Conservation (phyloP, 2,888 invertebrate species). For the Oxytorus armatus region DNA sequence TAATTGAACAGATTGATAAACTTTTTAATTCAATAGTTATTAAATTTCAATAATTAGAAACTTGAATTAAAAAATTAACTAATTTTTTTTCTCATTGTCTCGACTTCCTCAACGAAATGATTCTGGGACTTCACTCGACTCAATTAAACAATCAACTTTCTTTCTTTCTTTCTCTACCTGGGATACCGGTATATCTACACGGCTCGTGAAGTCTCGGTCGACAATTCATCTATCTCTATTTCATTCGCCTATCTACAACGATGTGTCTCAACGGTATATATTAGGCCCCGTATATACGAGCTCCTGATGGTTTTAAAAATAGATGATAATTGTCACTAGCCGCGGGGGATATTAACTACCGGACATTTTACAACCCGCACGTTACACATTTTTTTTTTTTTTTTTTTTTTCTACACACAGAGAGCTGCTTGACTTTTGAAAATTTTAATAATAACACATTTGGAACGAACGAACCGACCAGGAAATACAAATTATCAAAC, state of each 20-base stretch:
- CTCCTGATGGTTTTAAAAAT: not conserved
- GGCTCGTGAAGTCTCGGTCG: constrained; percentile 12
- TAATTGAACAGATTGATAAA: no score
- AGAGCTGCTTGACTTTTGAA: no score
- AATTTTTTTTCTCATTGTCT: constrained; percentile 23
- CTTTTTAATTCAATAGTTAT: no score
- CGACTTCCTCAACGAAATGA: constrained; percentile 23
- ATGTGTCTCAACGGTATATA: constrained; percentile 24
- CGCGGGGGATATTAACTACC: no score
- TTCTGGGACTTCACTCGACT: constrained; percentile 18
- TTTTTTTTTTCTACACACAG: no score
- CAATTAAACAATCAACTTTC: constrained; percentile 46
- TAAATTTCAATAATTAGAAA: not conserved
- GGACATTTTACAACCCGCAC: no score
- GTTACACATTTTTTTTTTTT: no score
- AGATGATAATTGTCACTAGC: not conserved
- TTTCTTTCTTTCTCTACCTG: constrained; percentile 38
- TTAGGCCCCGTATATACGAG: constrained; percentile 6
- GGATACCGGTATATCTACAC: no score
- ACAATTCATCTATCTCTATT: constrained; percentile 5
- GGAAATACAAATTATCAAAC: not conserved
- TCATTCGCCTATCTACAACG: constrained; percentile 4
- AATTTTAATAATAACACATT: no score
- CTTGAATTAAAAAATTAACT: constrained; percentile 30
- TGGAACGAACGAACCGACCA: not conserved